Evolutionary conservation across 2,888 invertebrate species (phyloP), one percentile per base, ranked within the genome.

Genomic region (Lycocerus yunnanus): DNA sequence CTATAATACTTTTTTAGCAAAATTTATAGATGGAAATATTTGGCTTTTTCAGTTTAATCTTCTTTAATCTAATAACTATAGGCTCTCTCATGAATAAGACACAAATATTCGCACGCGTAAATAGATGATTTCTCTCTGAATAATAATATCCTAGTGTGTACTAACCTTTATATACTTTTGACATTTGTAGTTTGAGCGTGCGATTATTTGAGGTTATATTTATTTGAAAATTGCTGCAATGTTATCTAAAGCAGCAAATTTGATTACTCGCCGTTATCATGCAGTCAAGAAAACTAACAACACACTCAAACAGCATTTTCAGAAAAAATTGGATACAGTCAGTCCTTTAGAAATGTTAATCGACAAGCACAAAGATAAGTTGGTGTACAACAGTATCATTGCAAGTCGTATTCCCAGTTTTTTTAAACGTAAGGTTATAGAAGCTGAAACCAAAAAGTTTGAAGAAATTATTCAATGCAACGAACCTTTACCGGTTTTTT

Each of bases 401-500:
- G 86, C 87, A 75, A 74, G 68, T 2, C 79, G 81, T 8, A 81
- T 77, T 58, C 75, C 86, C 1, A 83, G 80, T 72, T 74, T 80
- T 13, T 82, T 83, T 2, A 82, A 78, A 67, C 18, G 43, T 3
- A 10, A 65, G 27, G 60, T 27, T 74, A 75, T 73, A 65, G 69
- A 75, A 70, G 60, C 79, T 21, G 74, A 82, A 67, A 58, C 76
- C 14, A 58, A 58, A 15, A 2, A n/a, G 2, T 13, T 15, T 9
- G 18, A 21, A 1, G 11, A 14, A 13, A 15, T 20, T 58, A 20
- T 15, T 13, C 14, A 16, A 15, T 24, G 13, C 18, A 82, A 82
- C 20, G 81, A 85, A 15, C 89, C 90, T 0, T 81, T 90, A 66
- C 92, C 92, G 0, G 68, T 90, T 3, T 84, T 89, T 0, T 82